Conservation (phyloP, 2,797 vertebrate genomes). For the Nyctalus aviator region DNA sequence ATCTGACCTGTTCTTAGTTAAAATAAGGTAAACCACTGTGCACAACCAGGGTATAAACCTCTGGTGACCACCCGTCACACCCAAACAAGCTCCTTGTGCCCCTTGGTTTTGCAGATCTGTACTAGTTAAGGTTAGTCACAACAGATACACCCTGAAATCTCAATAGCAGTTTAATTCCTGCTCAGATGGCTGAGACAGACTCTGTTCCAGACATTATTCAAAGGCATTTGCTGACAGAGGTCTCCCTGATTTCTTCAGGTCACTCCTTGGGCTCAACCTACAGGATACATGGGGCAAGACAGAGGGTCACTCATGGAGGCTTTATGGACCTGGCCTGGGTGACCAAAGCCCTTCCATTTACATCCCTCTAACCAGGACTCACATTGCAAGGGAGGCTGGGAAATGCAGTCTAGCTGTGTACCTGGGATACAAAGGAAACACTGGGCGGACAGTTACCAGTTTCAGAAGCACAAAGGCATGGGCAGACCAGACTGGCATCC, state of each 20-base stretch:
- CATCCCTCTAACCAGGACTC: not conserved
- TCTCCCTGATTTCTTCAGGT: not conserved
- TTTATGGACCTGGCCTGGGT: not conserved
- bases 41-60: not conserved
- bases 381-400: not conserved
- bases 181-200: not conserved
- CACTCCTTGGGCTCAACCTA: not conserved
- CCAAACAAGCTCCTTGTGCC: not conserved
- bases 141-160: not conserved
- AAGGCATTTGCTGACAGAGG: not conserved
- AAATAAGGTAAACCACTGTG: not conserved
- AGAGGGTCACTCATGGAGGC: not conserved
- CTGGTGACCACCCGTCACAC: not conserved
- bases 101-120: not conserved
- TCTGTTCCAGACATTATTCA: not conserved
- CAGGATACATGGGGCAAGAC: not conserved
- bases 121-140: not conserved
- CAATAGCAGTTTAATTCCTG: not conserved
- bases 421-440: not conserved
- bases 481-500: not conserved
- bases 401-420: not conserved
- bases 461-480: not conserved
- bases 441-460: not conserved
- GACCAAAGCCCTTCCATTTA: not conserved
- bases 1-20: constrained; percentile 12